These are phyloP conservation scores for Chrysolina oricalcia DNA, from an alignment of 2,888 invertebrate species.

Conservation along the genomic window DNA sequence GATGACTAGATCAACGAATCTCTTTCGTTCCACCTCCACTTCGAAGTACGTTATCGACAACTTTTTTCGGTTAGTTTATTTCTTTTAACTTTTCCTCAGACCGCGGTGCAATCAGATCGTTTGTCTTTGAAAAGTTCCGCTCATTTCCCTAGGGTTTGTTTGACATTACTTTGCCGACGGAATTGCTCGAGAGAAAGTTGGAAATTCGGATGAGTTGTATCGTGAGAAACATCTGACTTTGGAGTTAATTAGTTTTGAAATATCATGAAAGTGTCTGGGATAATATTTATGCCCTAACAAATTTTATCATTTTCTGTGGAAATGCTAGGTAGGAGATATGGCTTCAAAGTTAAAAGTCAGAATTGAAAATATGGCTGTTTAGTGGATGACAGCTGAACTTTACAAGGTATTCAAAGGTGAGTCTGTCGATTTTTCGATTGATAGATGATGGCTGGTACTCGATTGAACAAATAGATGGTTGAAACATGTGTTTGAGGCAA, in stretches of 20 bases:
- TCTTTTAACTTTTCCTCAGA: background rate
- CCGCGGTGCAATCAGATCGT: constrained; percentile 1
- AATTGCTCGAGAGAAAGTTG: background rate
- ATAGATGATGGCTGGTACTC: too few relatives aligned
- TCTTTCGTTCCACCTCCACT: background rate
- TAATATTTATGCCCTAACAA: background rate
- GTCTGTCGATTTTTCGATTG: too few relatives aligned
- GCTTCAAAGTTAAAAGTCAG: too few relatives aligned
- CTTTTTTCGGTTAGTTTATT: background rate
- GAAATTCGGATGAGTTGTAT: constrained; percentile 11
- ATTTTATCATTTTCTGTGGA: background rate
- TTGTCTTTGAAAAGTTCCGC: constrained; percentile 10
- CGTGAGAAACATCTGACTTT: background rate
- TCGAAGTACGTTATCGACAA: background rate
- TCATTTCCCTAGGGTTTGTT: constrained; percentile 11
- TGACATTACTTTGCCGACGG: constrained; percentile 3
- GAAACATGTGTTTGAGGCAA: too few relatives aligned
- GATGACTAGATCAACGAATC: background rate
- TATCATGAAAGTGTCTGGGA: background rate
- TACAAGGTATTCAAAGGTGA: too few relatives aligned
- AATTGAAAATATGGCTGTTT: too few relatives aligned
- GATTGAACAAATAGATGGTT: too few relatives aligned
- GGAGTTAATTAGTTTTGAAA: constrained; percentile 14
- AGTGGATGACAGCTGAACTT: too few relatives aligned
- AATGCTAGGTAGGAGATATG: background rate